Conservation (phyloP, 2,888 invertebrate species). For the Bombyx huttoni region DNA sequence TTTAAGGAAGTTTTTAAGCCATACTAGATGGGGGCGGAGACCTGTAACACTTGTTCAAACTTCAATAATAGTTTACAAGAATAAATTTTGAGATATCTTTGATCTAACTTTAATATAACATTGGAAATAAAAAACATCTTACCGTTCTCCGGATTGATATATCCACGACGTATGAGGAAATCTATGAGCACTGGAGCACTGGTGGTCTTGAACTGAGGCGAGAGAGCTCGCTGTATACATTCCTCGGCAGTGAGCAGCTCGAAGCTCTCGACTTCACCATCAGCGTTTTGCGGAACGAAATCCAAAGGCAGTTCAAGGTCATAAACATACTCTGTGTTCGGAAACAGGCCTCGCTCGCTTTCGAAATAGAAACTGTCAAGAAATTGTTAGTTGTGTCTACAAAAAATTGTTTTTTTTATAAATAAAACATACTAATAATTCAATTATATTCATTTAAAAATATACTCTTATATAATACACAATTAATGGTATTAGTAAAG, state of each 20-base stretch:
- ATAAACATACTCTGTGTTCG: slow-evolving; percentile 95
- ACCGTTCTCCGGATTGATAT: slow-evolving; percentile 92
- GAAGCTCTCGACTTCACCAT: slow-evolving; percentile 95
- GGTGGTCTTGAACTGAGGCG: slow-evolving; percentile 92
- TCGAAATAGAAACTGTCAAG: slow-evolving; percentile 85
- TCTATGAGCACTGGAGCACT: slow-evolving; percentile 93
- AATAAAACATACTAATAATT: too few species aligned
- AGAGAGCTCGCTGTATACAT: slow-evolving; percentile 84
- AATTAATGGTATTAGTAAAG: too few species aligned
- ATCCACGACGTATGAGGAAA: slow-evolving; percentile 92
- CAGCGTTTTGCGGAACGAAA: slow-evolving; percentile 92
- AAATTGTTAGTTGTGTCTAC: too few species aligned
- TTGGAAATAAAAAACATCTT: slow-evolving; percentile 11
- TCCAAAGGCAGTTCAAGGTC: slow-evolving; percentile 92
- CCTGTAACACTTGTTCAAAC: too few species aligned
- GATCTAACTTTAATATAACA: too few species aligned
- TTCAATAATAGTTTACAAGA: too few species aligned
- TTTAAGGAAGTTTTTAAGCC: too few species aligned
- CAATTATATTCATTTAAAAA: too few species aligned
- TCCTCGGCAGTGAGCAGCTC: slow-evolving; percentile 88
- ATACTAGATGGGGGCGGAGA: too few species aligned
- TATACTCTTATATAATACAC: too few species aligned
- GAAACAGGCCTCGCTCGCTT: slow-evolving; percentile 92
- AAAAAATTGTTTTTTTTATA: too few species aligned
- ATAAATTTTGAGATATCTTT: too few species aligned